These are phyloP conservation scores for Myiagra hebetior DNA, from an alignment of 2,113 vertebrate species.

Conservation along the genomic window DNA sequence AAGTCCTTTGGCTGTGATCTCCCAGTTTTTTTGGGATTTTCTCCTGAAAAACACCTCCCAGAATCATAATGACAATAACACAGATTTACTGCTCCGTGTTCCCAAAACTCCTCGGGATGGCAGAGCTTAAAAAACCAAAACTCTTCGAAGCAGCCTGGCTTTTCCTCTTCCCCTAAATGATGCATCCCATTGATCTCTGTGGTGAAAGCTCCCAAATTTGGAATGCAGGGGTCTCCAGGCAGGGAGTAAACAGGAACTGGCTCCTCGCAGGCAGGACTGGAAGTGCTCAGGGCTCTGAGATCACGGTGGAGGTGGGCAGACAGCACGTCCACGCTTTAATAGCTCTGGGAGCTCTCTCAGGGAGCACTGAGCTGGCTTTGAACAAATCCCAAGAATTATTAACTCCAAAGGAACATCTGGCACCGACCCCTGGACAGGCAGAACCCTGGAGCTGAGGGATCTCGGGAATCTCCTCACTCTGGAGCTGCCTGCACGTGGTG, in stretches of 20 bases:
- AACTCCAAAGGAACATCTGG: not conserved
- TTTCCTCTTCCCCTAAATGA: not conserved
- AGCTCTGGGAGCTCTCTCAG: not conserved
- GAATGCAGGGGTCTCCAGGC: not conserved
- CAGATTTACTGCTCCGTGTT: not conserved
- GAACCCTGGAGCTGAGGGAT: not conserved
- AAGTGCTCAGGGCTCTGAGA: slow-evolving; percentile 39
- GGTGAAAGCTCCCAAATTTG: not conserved
- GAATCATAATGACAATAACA: slow-evolving; percentile 41
- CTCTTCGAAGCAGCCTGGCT: not conserved
- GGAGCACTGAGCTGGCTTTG: not conserved
- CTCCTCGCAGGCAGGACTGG: slow-evolving; percentile 26
- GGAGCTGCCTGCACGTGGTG: not conserved
- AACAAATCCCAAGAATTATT: not conserved
- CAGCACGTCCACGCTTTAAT: not conserved
- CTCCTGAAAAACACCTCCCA: slow-evolving; percentile 15
- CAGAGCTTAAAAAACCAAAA: not conserved
- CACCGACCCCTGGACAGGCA: not conserved
- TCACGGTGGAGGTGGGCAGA: slow-evolving; percentile 41
- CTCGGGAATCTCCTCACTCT: not conserved
- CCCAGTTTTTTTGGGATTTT: not conserved
- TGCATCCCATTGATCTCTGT: not conserved
- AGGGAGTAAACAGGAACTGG: slow-evolving; percentile 25
- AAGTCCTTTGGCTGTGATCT: not conserved
- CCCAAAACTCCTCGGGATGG: not conserved